phyloP scores from a whole-genome alignment of 2,797 vertebrate species.

The Sylvilagus floridanus region DNA sequence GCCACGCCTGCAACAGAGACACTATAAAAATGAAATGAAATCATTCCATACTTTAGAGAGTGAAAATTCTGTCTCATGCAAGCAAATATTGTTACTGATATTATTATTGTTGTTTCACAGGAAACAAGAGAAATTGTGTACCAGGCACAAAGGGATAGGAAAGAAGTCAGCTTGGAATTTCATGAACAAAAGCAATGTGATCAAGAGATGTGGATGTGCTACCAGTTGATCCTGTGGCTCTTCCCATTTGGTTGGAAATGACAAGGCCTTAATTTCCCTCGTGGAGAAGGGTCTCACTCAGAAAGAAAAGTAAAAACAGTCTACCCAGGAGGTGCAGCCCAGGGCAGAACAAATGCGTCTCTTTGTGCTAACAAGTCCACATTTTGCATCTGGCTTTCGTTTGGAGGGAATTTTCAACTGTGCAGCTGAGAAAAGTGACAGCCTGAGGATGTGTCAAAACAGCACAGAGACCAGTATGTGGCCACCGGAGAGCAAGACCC shows the following conservation, averaged over 20 bases:
- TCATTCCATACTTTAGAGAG: conserved; percentile 36
- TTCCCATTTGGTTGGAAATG: conserved; percentile 45
- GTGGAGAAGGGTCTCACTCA: neutral
- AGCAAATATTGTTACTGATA: neutral
- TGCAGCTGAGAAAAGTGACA: conserved; percentile 44
- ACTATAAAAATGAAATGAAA: conserved; percentile 43
- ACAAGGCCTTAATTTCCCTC: neutral
- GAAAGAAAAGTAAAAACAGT: conserved; percentile 33
- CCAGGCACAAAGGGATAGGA: neutral
- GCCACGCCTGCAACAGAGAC: conserved; percentile 7
- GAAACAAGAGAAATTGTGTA: neutral
- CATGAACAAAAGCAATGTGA: neutral
- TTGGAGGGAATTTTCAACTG: conserved; percentile 52
- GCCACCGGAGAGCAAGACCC: neutral
- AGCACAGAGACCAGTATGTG: neutral
- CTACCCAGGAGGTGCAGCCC: neutral
- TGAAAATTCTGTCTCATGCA: neutral
- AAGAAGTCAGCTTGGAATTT: neutral
- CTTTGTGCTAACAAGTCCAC: conserved; percentile 45
- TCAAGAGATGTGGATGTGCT: neutral
- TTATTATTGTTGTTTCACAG: neutral
- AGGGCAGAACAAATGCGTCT: neutral
- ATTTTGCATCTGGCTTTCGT: conserved; percentile 46
- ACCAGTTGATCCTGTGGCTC: neutral
- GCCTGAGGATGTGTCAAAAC: neutral